A percentile compares a stretch with the other conserved stretches of the same genome.
Conservation (phyloP, 2,113 vertebrate species). For the Murina feae region DNA sequence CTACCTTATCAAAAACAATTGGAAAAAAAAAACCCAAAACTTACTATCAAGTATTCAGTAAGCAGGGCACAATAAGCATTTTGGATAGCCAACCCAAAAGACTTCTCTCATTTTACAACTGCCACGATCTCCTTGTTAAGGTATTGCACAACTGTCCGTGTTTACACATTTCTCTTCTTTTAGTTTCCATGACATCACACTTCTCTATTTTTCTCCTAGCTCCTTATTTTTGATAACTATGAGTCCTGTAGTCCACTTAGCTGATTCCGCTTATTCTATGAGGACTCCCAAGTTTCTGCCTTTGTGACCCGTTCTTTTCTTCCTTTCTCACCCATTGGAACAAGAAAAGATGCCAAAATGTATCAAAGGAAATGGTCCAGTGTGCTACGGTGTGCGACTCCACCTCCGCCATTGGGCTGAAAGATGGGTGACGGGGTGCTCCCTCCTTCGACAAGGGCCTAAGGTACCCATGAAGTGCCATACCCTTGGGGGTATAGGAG, state of each 20-base stretch:
- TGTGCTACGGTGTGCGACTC: neutral
- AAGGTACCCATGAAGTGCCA: neutral
- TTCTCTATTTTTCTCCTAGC: neutral
- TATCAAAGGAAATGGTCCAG: neutral
- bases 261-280: neutral
- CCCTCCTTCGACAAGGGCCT: neutral
- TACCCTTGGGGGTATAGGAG: neutral
- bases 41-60: neutral
- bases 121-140: neutral
- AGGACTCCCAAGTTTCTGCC: neutral
- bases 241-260: neutral
- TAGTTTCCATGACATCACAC: neutral
- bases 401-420: neutral
- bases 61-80: neutral
- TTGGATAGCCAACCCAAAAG: neutral
- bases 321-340: neutral
- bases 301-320: neutral
- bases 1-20: neutral
- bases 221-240: neutral
- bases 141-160: neutral
- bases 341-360: neutral
- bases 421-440: neutral
- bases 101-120: neutral
- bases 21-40: neutral
- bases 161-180: neutral